These are phyloP conservation scores for Coregonus clupeaformis DNA, from an alignment of 2,113 vertebrate species.

Conservation along the genomic window DNA sequence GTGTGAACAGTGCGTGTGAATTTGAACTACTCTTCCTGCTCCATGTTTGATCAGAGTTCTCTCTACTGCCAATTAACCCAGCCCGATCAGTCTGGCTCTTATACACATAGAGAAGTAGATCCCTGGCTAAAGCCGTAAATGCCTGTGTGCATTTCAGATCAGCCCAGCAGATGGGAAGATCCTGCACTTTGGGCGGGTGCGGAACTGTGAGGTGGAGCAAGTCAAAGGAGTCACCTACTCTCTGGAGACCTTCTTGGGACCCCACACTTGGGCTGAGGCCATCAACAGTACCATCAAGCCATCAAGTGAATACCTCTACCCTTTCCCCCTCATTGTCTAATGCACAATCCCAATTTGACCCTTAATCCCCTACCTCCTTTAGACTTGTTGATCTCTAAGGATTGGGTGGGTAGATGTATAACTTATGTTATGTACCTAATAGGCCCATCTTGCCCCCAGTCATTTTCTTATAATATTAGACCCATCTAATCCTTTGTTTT, in stretches of 20 bases:
- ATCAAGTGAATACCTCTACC: constrained; percentile 17
- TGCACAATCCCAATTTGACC: not conserved
- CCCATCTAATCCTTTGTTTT: too few species aligned
- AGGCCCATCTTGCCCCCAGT: too few species aligned
- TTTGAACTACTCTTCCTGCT: too few species aligned
- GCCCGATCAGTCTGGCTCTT: too few species aligned
- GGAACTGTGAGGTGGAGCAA: constrained; percentile 96
- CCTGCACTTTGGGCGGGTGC: constrained; percentile 91
- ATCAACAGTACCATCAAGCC: constrained; percentile 11
- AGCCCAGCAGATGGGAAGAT: constrained; percentile 95
- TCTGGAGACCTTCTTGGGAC: constrained; percentile 91
- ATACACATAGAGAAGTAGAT: not conserved
- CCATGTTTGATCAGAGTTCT: too few species aligned
- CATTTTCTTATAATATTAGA: too few species aligned
- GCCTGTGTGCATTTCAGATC: constrained; percentile 69
- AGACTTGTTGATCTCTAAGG: too few species aligned
- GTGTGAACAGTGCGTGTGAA: too few species aligned
- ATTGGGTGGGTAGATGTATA: too few species aligned
- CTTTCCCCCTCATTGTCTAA: not conserved
- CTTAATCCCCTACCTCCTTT: too few species aligned
- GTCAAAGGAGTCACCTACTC: constrained; percentile 97
- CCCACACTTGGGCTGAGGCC: constrained; percentile 65
- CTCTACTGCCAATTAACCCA: too few species aligned
- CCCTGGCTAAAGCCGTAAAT: not conserved
- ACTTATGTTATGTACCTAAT: too few species aligned